Evolutionary conservation across 2,113 vertebrate genomes (phyloP).

Genomic region (Coptodon bakossiorum): DNA sequence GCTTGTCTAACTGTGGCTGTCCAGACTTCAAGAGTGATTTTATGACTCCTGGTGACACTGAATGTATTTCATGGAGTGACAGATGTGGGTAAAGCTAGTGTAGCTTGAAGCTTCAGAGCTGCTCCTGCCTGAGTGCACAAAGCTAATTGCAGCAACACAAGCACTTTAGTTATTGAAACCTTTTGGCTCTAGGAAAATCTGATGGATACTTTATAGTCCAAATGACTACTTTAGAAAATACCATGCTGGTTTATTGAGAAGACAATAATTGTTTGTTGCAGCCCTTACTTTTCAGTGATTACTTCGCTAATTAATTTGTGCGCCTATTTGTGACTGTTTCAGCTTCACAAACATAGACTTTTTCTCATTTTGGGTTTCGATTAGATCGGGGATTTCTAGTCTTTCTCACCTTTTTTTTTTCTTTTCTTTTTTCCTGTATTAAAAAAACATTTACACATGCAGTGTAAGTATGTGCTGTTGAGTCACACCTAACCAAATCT

Average conservation of each 20-base stretch:
- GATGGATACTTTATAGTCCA: not conserved
- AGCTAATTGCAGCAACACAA: not conserved
- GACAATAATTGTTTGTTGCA: not conserved
- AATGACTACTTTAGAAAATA: not conserved
- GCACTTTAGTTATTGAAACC: not conserved
- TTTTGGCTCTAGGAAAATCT: not conserved
- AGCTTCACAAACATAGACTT: not conserved
- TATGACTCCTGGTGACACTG: not conserved
- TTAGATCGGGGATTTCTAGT: not conserved
- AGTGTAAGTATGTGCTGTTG: not conserved
- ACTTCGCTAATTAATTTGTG: not conserved
- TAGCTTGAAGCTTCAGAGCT: not conserved
- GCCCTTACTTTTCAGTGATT: not conserved
- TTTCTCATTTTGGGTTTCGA: not conserved
- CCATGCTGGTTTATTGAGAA: not conserved
- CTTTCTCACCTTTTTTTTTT: not conserved
- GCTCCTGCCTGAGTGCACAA: not conserved
- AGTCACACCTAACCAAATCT: not conserved
- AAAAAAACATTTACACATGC: not conserved
- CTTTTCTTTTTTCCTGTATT: accelerated
- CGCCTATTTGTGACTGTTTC: not conserved
- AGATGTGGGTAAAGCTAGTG: not conserved
- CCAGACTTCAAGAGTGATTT: not conserved
- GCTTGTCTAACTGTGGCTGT: not conserved
- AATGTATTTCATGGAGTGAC: not conserved